These are phyloP conservation scores for Melanotaenia pygmaea DNA, from an alignment of 2,797 vertebrate species.

Conservation along the genomic window DNA sequence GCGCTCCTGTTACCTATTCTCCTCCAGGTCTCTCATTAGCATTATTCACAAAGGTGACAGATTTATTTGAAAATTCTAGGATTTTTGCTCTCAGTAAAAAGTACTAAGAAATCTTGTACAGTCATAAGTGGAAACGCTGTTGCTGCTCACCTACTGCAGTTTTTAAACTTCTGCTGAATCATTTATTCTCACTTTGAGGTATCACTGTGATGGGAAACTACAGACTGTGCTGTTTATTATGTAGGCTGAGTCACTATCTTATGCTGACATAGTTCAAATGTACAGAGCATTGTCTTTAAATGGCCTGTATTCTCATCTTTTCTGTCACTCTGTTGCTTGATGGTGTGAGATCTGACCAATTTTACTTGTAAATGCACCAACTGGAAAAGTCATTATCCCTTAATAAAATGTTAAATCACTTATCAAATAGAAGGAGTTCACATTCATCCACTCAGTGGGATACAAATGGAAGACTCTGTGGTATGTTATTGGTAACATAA, in stretches of 20 bases:
- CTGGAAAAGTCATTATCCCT: neutral
- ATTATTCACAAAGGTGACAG: neutral
- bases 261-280: constrained; percentile 16
- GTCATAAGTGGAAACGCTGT: neutral
- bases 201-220: neutral
- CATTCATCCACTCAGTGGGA: too few relatives aligned
- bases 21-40: neutral
- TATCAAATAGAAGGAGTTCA: neutral
- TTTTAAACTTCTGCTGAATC: constrained; percentile 2
- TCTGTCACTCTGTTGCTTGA: neutral
- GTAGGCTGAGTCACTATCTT: constrained; percentile 18
- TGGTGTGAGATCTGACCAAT: neutral
- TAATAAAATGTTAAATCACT: neutral
- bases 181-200: neutral
- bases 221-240: neutral
- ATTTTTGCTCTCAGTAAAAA: neutral
- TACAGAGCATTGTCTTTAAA: neutral
- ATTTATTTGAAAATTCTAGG: neutral
- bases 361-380: neutral
- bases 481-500: neutral
- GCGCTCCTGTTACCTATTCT: neutral
- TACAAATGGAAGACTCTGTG: too few relatives aligned
- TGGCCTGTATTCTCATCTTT: neutral
- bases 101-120: neutral
- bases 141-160: neutral